phyloP scores from a whole-genome alignment of 2,797 vertebrate genomes.

The Danio jaintianensis region DNA sequence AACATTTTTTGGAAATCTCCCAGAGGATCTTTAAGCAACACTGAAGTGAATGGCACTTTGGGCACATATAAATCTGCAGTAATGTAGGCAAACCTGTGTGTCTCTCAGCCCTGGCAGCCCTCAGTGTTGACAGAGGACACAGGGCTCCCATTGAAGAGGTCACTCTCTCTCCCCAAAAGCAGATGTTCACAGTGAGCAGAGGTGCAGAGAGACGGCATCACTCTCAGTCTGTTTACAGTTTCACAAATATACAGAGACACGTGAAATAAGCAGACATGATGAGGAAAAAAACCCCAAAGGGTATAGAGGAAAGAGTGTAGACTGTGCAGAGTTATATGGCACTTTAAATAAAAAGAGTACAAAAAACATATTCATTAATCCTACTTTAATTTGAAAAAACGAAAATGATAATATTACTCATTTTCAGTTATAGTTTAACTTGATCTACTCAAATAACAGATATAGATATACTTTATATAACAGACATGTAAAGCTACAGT shows the following conservation, averaged over 20 bases:
- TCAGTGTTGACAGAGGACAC: constrained; percentile 69
- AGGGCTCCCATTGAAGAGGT: constrained; percentile 73
- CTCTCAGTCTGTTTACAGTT: constrained; percentile 67
- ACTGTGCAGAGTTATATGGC: constrained; percentile 1
- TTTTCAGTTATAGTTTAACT: too few relatives aligned
- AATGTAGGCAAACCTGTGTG: constrained; percentile 71
- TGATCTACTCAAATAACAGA: too few relatives aligned
- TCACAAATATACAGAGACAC: constrained; percentile 56
- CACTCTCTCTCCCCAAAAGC: constrained; percentile 62
- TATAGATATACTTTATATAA: too few relatives aligned
- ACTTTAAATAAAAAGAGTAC: background rate
- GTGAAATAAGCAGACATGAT: constrained; percentile 35
- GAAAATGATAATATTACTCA: too few relatives aligned
- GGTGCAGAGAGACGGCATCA: constrained; percentile 72
- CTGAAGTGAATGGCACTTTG: background rate
- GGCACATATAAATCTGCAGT: constrained; percentile 43
- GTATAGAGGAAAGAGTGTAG: background rate
- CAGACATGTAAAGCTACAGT: too few relatives aligned
- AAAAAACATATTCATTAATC: background rate
- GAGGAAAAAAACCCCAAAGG: background rate
- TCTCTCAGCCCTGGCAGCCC: constrained; percentile 62
- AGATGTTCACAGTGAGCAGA: constrained; percentile 77
- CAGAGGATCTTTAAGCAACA: background rate
- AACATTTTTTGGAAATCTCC: background rate
- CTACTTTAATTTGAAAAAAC: too few relatives aligned